Evolutionary conservation across 2,113 vertebrate species (phyloP), one percentile per base, ranked within the genome.

Genomic region (Cathartes aura): DNA sequence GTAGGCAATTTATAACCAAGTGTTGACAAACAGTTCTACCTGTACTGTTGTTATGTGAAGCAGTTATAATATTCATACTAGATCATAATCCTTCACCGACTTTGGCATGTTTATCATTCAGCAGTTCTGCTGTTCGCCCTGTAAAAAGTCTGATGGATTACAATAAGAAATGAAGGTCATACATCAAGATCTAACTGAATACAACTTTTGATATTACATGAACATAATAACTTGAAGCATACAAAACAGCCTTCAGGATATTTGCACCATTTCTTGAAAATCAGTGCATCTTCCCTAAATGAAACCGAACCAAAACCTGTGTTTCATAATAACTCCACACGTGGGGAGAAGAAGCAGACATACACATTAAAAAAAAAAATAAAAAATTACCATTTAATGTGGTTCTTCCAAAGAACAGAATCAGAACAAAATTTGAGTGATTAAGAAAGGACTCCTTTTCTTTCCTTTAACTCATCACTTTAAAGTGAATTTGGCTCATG

Each of bases 81-180:
- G 68, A 48, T 87, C 40, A 84, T 87, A 96, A 97, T 90, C 34
- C 55, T 89, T 93, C 73, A 87, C 24, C 40, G 67, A 85, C 18
- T 79, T 80, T 82, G 75, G 92, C 70, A 80, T 83, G 60, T 93
- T 96, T 92, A 67, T 94, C n/a, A 82, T 80, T 84, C 74, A 95
- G 38, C 66, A 82, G 34, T 74, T 96, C 52, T 92, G 71, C 85
- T 91, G 62, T 67, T 86, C 24, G 5, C 12, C 18, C 56, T 75
- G 36, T 92, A 85, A 94, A 94, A 92, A 43, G 34, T 75, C 47
- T 92, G 92, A 95, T 76, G 66, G 68, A 87, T 95, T 82, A 52
- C 52, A 92, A n/a, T 67, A 93, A 84, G 63, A 97, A 97, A 87
- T 96, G 23, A 89, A 94, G 21, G 27, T 97, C 87, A 71, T 94